A percentile compares a stretch with the other conserved stretches of the same genome.
Conservation (phyloP, 1,140 invertebrate species). For the Chironomus striatipennis region DNA sequence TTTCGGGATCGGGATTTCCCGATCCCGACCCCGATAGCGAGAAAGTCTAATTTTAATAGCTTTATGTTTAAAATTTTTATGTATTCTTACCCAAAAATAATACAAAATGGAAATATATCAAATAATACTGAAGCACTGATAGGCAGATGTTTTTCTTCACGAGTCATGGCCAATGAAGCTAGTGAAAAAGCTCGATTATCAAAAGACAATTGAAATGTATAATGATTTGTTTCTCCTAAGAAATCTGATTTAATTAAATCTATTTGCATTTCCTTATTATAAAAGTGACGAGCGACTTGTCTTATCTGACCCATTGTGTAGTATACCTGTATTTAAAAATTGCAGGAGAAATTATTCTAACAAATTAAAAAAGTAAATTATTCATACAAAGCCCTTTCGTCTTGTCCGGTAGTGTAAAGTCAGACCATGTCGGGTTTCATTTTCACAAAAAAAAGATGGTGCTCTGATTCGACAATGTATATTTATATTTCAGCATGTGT, state of each 20-base stretch:
- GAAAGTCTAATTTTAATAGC: neutral
- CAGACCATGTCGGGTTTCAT: constrained; percentile 83
- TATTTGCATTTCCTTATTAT: constrained; percentile 87
- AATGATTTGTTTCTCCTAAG: constrained; percentile 83
- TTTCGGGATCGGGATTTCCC: too few relatives aligned
- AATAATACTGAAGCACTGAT: constrained; percentile 84
- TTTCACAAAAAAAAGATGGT: constrained; percentile 93
- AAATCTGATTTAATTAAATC: constrained; percentile 78
- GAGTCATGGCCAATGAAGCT: constrained; percentile 68
- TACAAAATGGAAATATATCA: constrained; percentile 96
- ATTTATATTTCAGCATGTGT: neutral
- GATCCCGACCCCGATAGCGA: too few relatives aligned
- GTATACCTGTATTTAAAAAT: constrained; percentile 47
- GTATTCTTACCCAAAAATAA: constrained; percentile 76
- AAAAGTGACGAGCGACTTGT: constrained; percentile 83
- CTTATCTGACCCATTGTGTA: constrained; percentile 96
- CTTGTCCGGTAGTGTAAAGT: constrained; percentile 91
- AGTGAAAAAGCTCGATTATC: constrained; percentile 84
- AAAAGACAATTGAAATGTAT: constrained; percentile 87
- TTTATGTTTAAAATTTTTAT: neutral
- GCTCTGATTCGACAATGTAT: constrained; percentile 44
- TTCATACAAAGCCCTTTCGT: constrained; percentile 66
- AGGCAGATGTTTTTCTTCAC: constrained; percentile 77
- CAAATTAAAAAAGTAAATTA: neutral
- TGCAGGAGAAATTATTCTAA: neutral